phyloP scores from a whole-genome alignment of 1,140 invertebrate species.

The Trinorchestia longiramus region DNA sequence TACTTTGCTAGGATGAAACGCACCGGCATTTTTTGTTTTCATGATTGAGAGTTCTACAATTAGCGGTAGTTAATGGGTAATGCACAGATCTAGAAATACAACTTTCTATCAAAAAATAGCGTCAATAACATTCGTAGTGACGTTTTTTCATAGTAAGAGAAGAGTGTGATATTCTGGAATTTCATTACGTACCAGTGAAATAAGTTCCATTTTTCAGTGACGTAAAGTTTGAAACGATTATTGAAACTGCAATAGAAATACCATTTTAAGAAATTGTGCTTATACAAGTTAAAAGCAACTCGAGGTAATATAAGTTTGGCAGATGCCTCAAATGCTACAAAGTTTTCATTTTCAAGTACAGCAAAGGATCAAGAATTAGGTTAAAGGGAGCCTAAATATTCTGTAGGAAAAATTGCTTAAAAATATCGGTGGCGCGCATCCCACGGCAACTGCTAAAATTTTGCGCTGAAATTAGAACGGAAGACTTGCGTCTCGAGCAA shows the following conservation, averaged over 20 bases:
- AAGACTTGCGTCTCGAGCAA: neutral
- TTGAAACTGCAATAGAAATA: neutral
- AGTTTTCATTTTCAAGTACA: neutral
- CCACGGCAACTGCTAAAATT: neutral
- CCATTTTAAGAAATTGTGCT: neutral
- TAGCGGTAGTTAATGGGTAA: too few relatives aligned
- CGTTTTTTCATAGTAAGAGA: too few relatives aligned
- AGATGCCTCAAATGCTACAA: neutral
- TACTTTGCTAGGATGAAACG: too few relatives aligned
- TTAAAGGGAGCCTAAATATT: neutral
- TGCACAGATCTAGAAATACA: too few relatives aligned
- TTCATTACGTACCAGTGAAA: neutral
- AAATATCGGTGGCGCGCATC: neutral
- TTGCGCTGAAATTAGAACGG: neutral
- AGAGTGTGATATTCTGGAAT: neutral
- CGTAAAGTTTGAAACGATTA: neutral
- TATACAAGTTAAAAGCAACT: neutral
- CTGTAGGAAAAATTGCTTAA: neutral
- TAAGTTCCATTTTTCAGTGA: neutral
- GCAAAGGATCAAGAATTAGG: neutral
- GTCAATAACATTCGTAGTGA: too few relatives aligned
- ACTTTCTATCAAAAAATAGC: too few relatives aligned
- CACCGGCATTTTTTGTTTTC: too few relatives aligned
- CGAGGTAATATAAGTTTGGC: neutral
- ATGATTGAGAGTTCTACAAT: too few relatives aligned